These are phyloP conservation scores for Tanaodytes sp. DNA, from an alignment of 2,888 invertebrate species.

Conservation along the genomic window DNA sequence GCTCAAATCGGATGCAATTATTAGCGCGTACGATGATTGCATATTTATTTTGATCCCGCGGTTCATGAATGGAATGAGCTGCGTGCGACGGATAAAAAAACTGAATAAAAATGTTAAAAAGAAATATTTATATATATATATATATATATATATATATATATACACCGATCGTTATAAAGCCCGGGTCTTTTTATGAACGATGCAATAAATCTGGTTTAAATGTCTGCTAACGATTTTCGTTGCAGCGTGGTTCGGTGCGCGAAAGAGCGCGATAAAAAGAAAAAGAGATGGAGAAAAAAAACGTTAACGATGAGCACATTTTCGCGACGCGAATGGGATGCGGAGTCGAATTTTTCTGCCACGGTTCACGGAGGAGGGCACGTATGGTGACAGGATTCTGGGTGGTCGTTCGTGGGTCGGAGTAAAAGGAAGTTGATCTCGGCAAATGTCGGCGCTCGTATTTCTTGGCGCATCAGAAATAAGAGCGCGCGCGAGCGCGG, in stretches of 20 bases:
- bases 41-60: background rate
- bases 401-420: constrained; percentile 67
- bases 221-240: constrained; percentile 28
- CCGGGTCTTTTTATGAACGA: too few relatives aligned
- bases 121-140: too few relatives aligned
- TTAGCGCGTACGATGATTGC: background rate
- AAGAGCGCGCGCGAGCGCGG: constrained; percentile 50
- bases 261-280: constrained; percentile 3
- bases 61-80: background rate
- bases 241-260: background rate
- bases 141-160: too few relatives aligned
- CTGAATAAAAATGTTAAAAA: background rate
- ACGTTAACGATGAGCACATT: constrained; percentile 48
- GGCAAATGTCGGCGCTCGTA: constrained; percentile 63
- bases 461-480: constrained; percentile 65
- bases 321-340: constrained; percentile 38
- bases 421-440: constrained; percentile 65
- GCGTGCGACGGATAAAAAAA: background rate
- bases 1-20: too few relatives aligned
- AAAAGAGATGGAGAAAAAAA: constrained; percentile 20
- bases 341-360: constrained; percentile 39
- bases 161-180: too few relatives aligned
- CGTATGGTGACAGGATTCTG: constrained; percentile 71
- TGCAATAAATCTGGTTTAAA: constrained; percentile 31
- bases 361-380: constrained; percentile 52